Percentiles rank a stretch among this genome's conserved stretches.
These are phyloP conservation scores for Microplitis deprimator DNA, from an alignment of 2,888 invertebrate species.

Conservation along the genomic window DNA sequence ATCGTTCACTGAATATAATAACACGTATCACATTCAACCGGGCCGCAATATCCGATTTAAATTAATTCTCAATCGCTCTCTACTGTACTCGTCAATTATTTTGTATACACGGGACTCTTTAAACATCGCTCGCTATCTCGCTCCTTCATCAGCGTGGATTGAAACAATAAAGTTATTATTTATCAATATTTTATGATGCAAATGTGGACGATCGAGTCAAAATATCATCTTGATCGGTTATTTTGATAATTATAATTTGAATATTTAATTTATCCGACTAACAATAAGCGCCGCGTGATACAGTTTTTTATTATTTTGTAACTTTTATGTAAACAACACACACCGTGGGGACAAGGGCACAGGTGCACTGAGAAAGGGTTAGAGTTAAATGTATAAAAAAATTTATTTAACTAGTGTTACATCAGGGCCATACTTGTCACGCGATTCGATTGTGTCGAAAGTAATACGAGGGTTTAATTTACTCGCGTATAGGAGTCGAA, in stretches of 20 bases:
- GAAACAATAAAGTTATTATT: not conserved
- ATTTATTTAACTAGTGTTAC: not conserved
- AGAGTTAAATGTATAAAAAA: not conserved
- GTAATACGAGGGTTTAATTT: not conserved
- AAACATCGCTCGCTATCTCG: not conserved
- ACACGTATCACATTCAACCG: conserved; percentile 13
- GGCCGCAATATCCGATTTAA: conserved; percentile 30
- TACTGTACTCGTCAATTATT: not conserved
- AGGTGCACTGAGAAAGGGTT: not conserved
- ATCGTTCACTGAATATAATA: conserved; percentile 11
- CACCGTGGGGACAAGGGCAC: not conserved
- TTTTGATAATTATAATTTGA: not conserved
- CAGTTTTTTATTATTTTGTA: not conserved
- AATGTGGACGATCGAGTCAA: conserved; percentile 5
- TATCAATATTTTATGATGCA: conserved; percentile 33
- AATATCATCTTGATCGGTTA: conserved; percentile 13
- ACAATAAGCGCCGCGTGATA: not conserved
- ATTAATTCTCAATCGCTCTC: conserved; percentile 33
- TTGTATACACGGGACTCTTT: conserved; percentile 11
- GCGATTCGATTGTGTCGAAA: not conserved
- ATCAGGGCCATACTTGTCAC: not conserved
- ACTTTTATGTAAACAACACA: not conserved
- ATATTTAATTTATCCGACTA: not conserved
- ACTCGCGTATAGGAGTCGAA: not conserved
- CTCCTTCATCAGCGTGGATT: conserved; percentile 12